Evolutionary conservation across 1,140 invertebrate species (phyloP).

Genomic region (Drosophila repleta): DNA sequence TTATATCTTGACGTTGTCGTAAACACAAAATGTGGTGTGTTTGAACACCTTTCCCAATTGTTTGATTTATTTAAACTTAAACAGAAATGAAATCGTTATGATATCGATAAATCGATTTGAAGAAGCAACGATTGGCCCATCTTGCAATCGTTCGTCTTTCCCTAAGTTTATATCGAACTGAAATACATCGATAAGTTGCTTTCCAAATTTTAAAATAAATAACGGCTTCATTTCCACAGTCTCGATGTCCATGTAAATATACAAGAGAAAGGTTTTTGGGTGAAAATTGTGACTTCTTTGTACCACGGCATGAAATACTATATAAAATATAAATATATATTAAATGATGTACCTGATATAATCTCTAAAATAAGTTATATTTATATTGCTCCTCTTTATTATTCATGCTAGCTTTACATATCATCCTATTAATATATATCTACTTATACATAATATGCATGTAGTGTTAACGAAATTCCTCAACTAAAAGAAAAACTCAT

Average conservation of each 20-base stretch:
- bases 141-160: no score
- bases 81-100: not conserved
- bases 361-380: conserved; percentile 38
- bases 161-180: not conserved
- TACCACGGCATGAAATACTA: conserved; percentile 10
- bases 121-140: no score
- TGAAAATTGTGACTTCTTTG: conserved; percentile 1
- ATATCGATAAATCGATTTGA: not conserved
- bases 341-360: conserved; percentile 25
- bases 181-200: not conserved
- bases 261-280: conserved; percentile 3
- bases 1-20: conserved; percentile 72
- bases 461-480: conserved; percentile 71
- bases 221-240: conserved; percentile 6
- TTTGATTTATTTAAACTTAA: conserved; percentile 4
- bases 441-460: conserved; percentile 50
- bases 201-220: not conserved
- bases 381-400: conserved; percentile 49
- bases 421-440: conserved; percentile 44
- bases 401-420: conserved; percentile 71
- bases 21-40: conserved; percentile 12
- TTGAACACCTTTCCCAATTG: not conserved
- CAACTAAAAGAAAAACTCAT: conserved; percentile 86
- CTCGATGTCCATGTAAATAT: conserved; percentile 6
- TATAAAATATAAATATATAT: conserved; percentile 15